phyloP scores from a whole-genome alignment of 2,888 invertebrate genomes.

The Octodonta nipae region DNA sequence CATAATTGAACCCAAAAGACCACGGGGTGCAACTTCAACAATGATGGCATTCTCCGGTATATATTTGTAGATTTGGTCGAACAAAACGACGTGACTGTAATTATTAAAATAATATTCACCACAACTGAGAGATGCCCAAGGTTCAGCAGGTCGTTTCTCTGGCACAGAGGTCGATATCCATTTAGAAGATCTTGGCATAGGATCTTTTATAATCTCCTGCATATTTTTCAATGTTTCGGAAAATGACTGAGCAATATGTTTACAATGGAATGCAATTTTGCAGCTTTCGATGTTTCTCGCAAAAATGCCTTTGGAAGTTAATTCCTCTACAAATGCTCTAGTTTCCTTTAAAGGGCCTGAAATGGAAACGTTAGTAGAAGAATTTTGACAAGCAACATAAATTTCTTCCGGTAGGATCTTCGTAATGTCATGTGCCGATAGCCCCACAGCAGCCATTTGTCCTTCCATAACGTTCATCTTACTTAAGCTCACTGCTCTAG shows the following conservation, averaged over 20 bases:
- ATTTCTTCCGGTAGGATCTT: conserved; percentile 58
- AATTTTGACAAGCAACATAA: conserved; percentile 79
- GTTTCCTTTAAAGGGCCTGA: conserved; percentile 69
- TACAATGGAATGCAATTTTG: conserved; percentile 73
- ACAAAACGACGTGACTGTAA: conserved; percentile 51
- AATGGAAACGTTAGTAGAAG: conserved; percentile 74
- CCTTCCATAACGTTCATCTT: conserved; percentile 22
- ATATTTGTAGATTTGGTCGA: conserved; percentile 65
- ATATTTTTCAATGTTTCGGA: conserved; percentile 45
- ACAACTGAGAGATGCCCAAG: conserved; percentile 47
- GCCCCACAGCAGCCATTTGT: conserved; percentile 56
- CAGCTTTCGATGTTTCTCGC: conserved; percentile 66
- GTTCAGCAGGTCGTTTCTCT: conserved; percentile 48
- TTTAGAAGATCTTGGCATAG: conserved; percentile 52
- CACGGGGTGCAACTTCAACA: conserved; percentile 77
- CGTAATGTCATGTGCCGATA: conserved; percentile 25
- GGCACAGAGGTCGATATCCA: conserved; percentile 73
- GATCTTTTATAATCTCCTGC: conserved; percentile 48
- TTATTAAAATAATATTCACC: conserved; percentile 85
- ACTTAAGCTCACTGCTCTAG: conserved; percentile 39
- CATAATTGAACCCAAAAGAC: conserved; percentile 69
- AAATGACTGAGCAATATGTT: conserved; percentile 57
- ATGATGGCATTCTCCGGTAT: conserved; percentile 67
- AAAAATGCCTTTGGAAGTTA: conserved; percentile 56
- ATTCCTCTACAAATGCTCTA: conserved; percentile 48